These are phyloP conservation scores for Esox masquinongy DNA, from an alignment of 2,797 vertebrate species.

Conservation along the genomic window DNA sequence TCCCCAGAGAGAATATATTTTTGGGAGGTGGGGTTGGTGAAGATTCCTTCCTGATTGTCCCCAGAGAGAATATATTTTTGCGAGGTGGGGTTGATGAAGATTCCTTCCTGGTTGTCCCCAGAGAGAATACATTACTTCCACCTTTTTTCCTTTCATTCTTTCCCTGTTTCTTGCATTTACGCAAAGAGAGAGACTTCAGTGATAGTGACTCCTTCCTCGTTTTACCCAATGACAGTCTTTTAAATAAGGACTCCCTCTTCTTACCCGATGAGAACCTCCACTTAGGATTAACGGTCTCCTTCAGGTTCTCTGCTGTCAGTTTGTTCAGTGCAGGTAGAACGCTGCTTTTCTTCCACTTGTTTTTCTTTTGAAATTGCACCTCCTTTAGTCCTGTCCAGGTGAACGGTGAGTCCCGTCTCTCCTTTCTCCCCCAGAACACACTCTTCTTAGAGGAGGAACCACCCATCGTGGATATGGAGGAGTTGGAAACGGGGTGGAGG, in stretches of 20 bases:
- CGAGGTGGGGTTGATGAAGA: neutral
- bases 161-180: conserved; percentile 21
- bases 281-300: conserved; percentile 22
- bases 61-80: conserved; percentile 3
- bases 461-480: conserved; percentile 43
- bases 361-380: conserved; percentile 49
- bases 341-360: conserved; percentile 34
- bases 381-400: conserved; percentile 45
- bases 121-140: conserved; percentile 37
- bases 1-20: conserved; percentile 2
- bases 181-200: neutral
- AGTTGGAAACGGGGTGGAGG: neutral
- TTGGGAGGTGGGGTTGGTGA: neutral
- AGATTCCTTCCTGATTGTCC: neutral
- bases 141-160: conserved; percentile 13
- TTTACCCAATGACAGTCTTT: conserved; percentile 39
- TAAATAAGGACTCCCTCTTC: conserved; percentile 34
- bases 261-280: conserved; percentile 39
- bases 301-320: conserved; percentile 35
- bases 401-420: conserved; percentile 34
- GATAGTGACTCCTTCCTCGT: conserved; percentile 29
- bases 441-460: conserved; percentile 33
- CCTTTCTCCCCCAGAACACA: conserved; percentile 30
- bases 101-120: neutral
- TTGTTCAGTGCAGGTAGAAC: conserved; percentile 12